Conservation (phyloP, 2,888 invertebrate genomes). For the Tineola bisselliella region DNA sequence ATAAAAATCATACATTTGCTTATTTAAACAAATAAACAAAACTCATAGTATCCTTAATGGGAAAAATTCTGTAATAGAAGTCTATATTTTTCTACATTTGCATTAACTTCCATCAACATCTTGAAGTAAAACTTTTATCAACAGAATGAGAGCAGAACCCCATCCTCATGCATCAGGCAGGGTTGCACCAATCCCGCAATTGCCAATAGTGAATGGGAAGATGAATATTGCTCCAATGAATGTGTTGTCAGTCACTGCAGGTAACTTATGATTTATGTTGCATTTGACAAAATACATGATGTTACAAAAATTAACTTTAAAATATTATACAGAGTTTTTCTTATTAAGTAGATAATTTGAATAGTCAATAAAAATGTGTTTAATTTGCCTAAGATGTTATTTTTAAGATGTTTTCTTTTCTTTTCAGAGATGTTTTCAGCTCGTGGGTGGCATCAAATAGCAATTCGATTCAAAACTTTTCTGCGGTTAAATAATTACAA, state of each 20-base stretch:
- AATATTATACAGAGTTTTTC: constrained; percentile 7
- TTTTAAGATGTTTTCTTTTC: constrained; percentile 22
- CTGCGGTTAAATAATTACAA: constrained; percentile 76
- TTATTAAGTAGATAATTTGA: background rate
- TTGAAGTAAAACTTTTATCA: constrained; percentile 8
- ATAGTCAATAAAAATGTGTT: too few relatives aligned
- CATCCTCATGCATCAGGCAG: constrained; percentile 80
- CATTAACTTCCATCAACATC: background rate
- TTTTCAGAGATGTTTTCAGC: constrained; percentile 87
- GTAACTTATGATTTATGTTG: constrained; percentile 31
- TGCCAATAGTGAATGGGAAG: constrained; percentile 94
- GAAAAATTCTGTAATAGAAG: background rate
- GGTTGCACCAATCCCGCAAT: constrained; percentile 92
- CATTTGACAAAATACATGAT: background rate
- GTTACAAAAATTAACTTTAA: background rate
- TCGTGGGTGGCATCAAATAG: constrained; percentile 90
- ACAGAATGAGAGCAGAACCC: constrained; percentile 41
- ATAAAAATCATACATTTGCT: too few relatives aligned
- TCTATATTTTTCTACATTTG: background rate
- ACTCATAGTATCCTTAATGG: background rate
- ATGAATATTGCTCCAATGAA: constrained; percentile 96
- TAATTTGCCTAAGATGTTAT: too few relatives aligned
- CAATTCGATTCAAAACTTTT: constrained; percentile 80
- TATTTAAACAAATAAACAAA: background rate
- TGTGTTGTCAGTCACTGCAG: constrained; percentile 97